A percentile compares a stretch with the other conserved stretches of the same genome.
Conservation (phyloP, 92 coral and sea anemone genomes). For the Porites rus region DNA sequence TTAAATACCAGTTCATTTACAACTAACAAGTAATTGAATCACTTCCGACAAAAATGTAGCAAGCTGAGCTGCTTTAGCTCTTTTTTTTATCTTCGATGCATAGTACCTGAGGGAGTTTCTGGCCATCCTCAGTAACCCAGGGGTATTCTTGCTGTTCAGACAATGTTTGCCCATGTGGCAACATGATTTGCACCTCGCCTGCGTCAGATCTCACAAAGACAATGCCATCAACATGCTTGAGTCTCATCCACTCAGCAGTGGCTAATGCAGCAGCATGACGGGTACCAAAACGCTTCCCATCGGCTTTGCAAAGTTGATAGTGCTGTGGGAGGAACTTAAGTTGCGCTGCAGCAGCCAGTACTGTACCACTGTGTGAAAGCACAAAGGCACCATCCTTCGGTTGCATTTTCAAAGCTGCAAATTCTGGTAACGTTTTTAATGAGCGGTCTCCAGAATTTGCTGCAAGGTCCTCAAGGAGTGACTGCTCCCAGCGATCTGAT, state of each 20-base stretch:
- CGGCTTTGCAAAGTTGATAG: constrained; percentile 46
- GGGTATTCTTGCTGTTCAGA: background rate
- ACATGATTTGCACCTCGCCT: constrained; percentile 11
- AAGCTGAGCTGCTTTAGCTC: background rate
- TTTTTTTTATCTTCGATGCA: background rate
- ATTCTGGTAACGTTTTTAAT: background rate
- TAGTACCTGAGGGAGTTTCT: constrained; percentile 32
- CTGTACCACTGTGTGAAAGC: constrained; percentile 40
- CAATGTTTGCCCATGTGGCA: constrained; percentile 17
- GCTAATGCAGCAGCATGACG: constrained; percentile 51
- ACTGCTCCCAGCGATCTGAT: background rate
- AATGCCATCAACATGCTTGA: background rate
- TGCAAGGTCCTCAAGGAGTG: background rate
- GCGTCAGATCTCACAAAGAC: constrained; percentile 32
- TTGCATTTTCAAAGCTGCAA: constrained; percentile 20
- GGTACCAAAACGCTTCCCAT: constrained; percentile 42
- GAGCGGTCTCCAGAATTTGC: background rate
- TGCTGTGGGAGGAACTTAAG: constrained; percentile 42
- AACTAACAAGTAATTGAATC: too few species aligned
- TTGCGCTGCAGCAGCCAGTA: constrained; percentile 40
- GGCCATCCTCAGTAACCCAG: constrained; percentile 13
- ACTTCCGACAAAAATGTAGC: too few species aligned
- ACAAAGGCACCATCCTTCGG: constrained; percentile 56
- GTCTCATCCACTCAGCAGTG: constrained; percentile 40
- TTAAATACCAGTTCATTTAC: too few species aligned